Conservation (phyloP, 2,797 vertebrate species). For the Sebastes glaucus region DNA sequence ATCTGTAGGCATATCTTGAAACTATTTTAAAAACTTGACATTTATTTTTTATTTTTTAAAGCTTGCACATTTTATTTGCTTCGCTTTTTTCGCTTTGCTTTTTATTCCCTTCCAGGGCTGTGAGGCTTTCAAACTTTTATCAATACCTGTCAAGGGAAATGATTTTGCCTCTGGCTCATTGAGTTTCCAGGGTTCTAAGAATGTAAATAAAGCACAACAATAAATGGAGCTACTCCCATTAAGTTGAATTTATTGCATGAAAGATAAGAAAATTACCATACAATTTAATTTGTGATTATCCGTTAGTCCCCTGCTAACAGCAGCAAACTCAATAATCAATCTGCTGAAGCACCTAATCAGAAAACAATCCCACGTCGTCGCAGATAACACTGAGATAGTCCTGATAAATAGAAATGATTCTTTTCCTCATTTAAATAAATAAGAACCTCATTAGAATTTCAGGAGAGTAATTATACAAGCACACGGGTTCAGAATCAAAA, state of each 20-base stretch:
- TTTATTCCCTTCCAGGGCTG: neutral
- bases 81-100: no score
- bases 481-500: neutral
- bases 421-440: neutral
- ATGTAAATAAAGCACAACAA: neutral
- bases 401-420: neutral
- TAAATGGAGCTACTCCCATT: neutral
- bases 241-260: neutral
- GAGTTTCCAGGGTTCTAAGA: neutral
- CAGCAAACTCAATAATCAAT: neutral
- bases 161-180: neutral
- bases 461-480: neutral
- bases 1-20: neutral
- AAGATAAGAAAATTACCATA: no score
- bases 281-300: neutral
- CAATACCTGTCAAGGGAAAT: neutral
- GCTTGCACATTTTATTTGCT: no score
- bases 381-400: neutral
- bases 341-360: neutral
- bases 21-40: neutral
- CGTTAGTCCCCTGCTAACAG: neutral
- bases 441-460: neutral
- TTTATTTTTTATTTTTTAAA: no score
- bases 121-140: neutral
- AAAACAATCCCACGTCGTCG: neutral